A percentile compares a stretch with the other conserved stretches of the same genome.
phyloP scores from a whole-genome alignment of 2,113 vertebrate genomes.

The Opisthocomus hoazin region DNA sequence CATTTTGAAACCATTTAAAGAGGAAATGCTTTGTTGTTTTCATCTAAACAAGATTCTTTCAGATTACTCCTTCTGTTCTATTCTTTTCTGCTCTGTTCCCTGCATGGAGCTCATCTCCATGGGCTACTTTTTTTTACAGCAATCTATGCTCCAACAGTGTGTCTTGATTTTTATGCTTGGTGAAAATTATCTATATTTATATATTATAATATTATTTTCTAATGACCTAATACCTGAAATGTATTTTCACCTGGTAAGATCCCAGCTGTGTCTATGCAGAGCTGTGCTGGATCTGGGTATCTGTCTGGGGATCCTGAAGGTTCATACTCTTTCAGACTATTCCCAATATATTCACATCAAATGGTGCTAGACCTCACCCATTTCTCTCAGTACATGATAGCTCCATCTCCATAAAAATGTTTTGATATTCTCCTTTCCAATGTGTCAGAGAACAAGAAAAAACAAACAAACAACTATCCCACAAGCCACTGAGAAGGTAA shows the following conservation, averaged over 20 bases:
- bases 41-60: background rate
- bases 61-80: background rate
- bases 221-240: background rate
- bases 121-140: background rate
- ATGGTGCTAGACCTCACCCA: background rate
- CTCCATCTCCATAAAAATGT: background rate
- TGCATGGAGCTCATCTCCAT: accelerated
- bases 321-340: background rate
- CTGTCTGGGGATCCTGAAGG: background rate
- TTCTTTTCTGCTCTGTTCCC: background rate
- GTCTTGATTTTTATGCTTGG: background rate
- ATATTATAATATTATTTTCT: background rate
- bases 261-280: background rate
- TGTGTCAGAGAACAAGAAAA: background rate
- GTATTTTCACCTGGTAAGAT: background rate
- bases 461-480: background rate
- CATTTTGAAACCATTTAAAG: background rate
- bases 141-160: background rate
- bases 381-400: background rate
- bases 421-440: background rate
- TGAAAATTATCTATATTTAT: background rate
- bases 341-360: background rate
- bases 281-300: background rate
- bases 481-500: background rate
- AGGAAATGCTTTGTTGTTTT: background rate